phyloP scores from a whole-genome alignment of 2,888 invertebrate species.

The Alviniconcha strummeri region DNA sequence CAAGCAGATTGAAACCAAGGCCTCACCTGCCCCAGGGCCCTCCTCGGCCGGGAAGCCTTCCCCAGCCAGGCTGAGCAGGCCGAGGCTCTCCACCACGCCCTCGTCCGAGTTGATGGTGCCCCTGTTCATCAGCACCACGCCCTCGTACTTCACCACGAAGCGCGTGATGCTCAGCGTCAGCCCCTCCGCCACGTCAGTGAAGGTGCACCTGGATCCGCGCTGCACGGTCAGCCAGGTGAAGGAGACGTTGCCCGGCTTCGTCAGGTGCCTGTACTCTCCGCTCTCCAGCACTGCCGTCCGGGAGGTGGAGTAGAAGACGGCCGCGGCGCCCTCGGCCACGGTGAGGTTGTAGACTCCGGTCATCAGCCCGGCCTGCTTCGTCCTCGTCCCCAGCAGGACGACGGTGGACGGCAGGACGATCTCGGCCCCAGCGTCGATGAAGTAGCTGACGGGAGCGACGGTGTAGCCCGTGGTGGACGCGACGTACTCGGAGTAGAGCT shows the following conservation, averaged over 20 bases:
- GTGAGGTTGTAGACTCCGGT: constrained; percentile 60
- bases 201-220: constrained; percentile 50
- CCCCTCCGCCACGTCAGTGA: constrained; percentile 46
- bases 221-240: constrained; percentile 54
- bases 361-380: constrained; percentile 51
- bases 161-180: constrained; percentile 49
- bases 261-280: constrained; percentile 48
- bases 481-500: constrained; percentile 53
- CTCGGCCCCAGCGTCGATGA: constrained; percentile 50
- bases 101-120: constrained; percentile 52
- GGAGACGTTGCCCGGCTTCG: constrained; percentile 55
- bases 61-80: constrained; percentile 49
- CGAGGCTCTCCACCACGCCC: constrained; percentile 57
- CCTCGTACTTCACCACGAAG: constrained; percentile 54
- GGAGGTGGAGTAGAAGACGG: constrained; percentile 52
- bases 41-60: constrained; percentile 44
- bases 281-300: constrained; percentile 59
- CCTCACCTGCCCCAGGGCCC: constrained; percentile 49
- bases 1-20: too few species aligned
- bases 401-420: constrained; percentile 54
- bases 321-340: constrained; percentile 56
- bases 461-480: constrained; percentile 56
- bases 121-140: constrained; percentile 51
- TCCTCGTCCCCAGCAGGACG: constrained; percentile 56
- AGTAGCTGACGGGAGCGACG: constrained; percentile 62